Evolutionary conservation across 2,888 invertebrate species (phyloP), one percentile per base, ranked within the genome.

Genomic region (Eristalis pertinax): DNA sequence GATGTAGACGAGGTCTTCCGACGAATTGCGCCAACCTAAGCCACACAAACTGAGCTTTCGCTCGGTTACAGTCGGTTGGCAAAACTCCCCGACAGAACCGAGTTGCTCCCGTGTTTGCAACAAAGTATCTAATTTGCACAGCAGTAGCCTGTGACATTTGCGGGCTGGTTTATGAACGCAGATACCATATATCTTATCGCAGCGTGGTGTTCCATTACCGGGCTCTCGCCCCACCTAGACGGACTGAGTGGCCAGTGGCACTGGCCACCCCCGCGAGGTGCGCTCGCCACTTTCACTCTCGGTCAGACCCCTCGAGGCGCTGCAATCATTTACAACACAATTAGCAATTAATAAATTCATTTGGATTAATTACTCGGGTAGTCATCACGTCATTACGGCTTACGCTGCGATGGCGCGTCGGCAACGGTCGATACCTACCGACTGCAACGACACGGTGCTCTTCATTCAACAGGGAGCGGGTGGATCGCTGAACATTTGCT

Each of bases 331-430:
- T 68, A 81, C 43, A 81, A 77, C 29, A 35, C 50, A 85, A 85
- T 81, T 76, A 81, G 65, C 58, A 81, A 73, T 60, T 68, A 77
- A 85, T 81, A 74, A 81, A 77, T 62, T 76, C 73, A 73, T 73
- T 77, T 63, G 26, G 68, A 64, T 77, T 60, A 77, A 77, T 81
- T 81, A 35, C 7, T 8, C 56, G 43, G 43, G 41, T 76, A 76
- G 72, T 67, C 62, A 72, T 65, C 38, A 11, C 35, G 19, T 56
- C 35, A 60, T 22, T 64, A 38, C 75, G 56, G 26, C n/a, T n/a
- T n/a, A n/a, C 29, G 5, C 4, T 29, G 29, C 4, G 29, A 13
- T 69, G 68, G n/a, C 11, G 10, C 8, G 22, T 24, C 26, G 29
- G 24, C 32, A 26, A 19, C 35, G 60, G 26, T 15, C 15, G 26